Evolutionary conservation across 2,888 invertebrate genomes (phyloP), one percentile per base, ranked within the genome.

Genomic region (Aspidiotus destructor): DNA sequence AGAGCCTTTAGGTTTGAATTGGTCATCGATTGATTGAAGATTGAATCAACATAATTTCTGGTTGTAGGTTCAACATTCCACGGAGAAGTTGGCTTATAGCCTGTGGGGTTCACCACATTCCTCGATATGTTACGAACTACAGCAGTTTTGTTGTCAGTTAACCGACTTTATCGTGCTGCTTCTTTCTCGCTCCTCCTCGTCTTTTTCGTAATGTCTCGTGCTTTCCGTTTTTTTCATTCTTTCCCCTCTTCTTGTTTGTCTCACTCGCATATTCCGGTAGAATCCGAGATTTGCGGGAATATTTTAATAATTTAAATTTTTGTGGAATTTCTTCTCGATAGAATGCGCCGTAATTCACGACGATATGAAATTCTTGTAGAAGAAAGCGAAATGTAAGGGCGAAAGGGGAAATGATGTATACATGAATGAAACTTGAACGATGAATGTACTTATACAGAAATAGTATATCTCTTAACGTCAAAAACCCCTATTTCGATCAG

Each of bases 11-110:
- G 65, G 65, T 55, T 58, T 44, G 65, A 57, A 65, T 65, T 65
- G 65, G 65, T 58, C 65, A 58, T 65, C 65, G 65, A 65, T 65
- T 65, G 65, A 65, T 65, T 65, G 65, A 65, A 65, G 65, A 65
- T 65, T 58, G 58, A 65, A 65, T 65, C 65, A 65, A 65, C 65
- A 65, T 65, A 65, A 65, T 65, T 65, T 65, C 65, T 65, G 65
- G 65, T 65, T 42, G 48, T 57, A 65, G 65, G 65, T 65, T 65
- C 65, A 65, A 65, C 65, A 65, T 65, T 65, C 65, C 65, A 58
- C 48, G 58, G n/a, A 41, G 28, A 65, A 44, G 65, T 65, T 65
- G 58, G 40, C 65, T 65, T 65, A 57, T 58, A 65, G 65, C 65
- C 65, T 57, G 28, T 28, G 58, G 63, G 65, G 55, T 58, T 65